Evolutionary conservation across 2,113 vertebrate species (phyloP).

Genomic region (Rhinoptilus africanus): DNA sequence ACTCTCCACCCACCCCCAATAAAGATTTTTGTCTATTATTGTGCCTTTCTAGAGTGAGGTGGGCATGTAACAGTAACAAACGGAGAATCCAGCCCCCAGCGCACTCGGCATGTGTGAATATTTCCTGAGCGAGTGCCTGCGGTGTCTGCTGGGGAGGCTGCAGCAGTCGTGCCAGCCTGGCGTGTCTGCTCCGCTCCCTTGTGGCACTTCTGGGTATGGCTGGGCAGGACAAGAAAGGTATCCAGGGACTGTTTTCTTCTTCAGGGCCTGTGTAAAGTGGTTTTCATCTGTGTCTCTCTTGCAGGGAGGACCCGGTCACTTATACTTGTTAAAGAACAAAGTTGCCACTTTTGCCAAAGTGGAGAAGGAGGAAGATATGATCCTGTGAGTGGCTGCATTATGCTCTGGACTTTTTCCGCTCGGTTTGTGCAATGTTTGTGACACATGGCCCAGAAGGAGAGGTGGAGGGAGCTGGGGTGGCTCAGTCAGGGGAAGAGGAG

Average conservation of each 20-base stretch:
- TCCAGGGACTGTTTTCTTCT: neutral
- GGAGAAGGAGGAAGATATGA: slow-evolving; percentile 97
- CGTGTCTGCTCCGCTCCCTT: neutral
- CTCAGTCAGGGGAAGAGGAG: neutral
- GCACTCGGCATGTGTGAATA: accelerated
- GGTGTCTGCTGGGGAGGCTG: accelerated
- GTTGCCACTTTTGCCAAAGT: slow-evolving; percentile 98
- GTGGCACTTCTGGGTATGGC: neutral
- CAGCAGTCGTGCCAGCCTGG: neutral
- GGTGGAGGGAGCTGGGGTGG: neutral
- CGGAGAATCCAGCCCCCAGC: neutral
- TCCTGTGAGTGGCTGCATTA: slow-evolving; percentile 81
- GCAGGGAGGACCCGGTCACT: slow-evolving; percentile 93
- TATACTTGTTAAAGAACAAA: slow-evolving; percentile 97
- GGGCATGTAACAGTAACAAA: neutral
- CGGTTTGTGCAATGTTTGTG: neutral
- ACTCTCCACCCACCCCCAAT: neutral
- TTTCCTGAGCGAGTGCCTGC: neutral
- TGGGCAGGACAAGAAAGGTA: neutral
- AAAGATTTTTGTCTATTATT: neutral
- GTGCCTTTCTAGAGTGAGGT: neutral
- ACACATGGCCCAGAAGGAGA: neutral
- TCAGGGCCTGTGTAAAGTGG: neutral
- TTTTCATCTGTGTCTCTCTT: neutral
- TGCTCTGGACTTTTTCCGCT: neutral